Base-by-base conservation (phyloP, 2,113 vertebrate genomes). In the Calypte anna region DNA sequence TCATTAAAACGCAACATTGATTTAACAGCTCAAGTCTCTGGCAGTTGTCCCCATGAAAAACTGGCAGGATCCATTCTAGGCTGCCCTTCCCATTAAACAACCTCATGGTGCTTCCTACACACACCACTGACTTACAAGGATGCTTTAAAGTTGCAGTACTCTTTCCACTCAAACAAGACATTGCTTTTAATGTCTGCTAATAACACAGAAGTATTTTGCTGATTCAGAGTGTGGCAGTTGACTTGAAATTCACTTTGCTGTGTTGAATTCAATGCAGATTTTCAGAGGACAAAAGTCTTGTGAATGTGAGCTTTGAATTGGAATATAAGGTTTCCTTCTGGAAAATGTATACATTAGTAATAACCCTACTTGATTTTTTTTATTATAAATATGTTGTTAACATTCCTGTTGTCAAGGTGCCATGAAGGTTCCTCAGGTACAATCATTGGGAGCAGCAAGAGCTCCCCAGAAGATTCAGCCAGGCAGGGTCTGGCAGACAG, bases 1-100 rank as follows among this genome's bases (percentile, higher is more conserved):
- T 95, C 86, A 96, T 93, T 95, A 95, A 92, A 95, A 93, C 0
- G 9, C 92, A 94, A 93, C 91, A 66, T 64, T 93, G 92, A 91
- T 66, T 95, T 90, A 93, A 91, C 94, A 94, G 83, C 64, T 94
- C 53, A 64, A 83, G 61, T 92, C 82, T 77, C 82, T 86, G 92
- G 76, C 6, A 1, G 57, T 93, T 94, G 94, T 93, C 80, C 94
- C 44, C 4, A 2, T 23, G 76, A 88, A 93, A 88, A 92, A 78
- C 40, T 91, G 83, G 69, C 69, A 93, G 74, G 83, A 94, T 82
- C 3, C 12, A 78, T 94, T 93, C 83, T 69, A 79, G 86, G 61
- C 86, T 92, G 66, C n/a, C 92, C n/a, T 40, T 89, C 88, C 58
- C 19, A 2, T 90, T 88, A 81, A 53, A 91, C 51, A 78, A 69